phyloP scores from a whole-genome alignment of 2,113 vertebrate genomes.

The Tachysurus fulvidraco region DNA sequence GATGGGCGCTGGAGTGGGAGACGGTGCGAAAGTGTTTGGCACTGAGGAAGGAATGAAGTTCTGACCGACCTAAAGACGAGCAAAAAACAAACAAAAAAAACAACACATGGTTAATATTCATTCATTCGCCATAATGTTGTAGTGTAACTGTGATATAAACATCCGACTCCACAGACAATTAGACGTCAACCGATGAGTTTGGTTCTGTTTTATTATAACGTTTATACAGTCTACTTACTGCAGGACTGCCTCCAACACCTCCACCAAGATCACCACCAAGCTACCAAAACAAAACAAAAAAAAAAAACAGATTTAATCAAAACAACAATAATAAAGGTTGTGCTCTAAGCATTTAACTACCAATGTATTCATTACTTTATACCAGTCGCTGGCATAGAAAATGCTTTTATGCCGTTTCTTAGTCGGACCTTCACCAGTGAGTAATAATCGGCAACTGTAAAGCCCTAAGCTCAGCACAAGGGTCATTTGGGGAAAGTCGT shows the following conservation, averaged over 20 bases:
- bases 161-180: not conserved
- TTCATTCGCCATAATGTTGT: not conserved
- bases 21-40: constrained; percentile 93
- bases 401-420: not conserved
- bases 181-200: not conserved
- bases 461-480: not conserved
- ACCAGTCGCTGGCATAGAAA: not conserved
- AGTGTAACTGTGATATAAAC: not conserved
- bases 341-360: constrained; percentile 3
- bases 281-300: constrained; percentile 76
- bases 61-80: constrained; percentile 86
- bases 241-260: constrained; percentile 99
- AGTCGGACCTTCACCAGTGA: not conserved
- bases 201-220: not conserved
- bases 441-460: not conserved
- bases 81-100: constrained; percentile 20
- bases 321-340: not conserved
- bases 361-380: not conserved
- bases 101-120: no score
- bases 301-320: constrained; percentile 55
- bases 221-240: constrained; percentile 82
- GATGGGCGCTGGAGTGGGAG: constrained; percentile 90
- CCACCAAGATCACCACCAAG: constrained; percentile 99
- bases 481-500: not conserved
- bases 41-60: constrained; percentile 95